phyloP scores from a whole-genome alignment of 2,888 invertebrate species.

The Diadegma fenestrale region DNA sequence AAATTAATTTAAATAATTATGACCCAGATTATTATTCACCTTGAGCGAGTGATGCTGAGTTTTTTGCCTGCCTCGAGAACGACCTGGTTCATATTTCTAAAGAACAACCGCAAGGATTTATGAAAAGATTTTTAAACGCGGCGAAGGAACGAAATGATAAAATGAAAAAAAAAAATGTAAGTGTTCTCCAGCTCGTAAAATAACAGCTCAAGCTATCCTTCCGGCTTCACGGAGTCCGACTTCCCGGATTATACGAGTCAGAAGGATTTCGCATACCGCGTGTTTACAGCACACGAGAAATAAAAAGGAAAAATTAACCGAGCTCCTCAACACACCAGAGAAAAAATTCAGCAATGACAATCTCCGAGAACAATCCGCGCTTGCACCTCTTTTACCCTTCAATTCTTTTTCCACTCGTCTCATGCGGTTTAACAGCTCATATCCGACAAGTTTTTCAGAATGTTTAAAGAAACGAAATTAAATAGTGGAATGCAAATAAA shows the following conservation, averaged over 20 bases:
- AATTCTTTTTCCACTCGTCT: background rate
- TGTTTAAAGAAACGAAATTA: background rate
- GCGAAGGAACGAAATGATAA: background rate
- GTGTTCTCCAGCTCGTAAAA: constrained; percentile 8
- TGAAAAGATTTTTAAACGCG: constrained; percentile 9
- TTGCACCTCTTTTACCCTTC: background rate
- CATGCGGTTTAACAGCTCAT: background rate
- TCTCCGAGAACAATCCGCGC: background rate
- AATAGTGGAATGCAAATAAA: too few relatives aligned
- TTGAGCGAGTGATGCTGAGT: background rate
- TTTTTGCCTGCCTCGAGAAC: background rate
- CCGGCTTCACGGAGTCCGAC: constrained; percentile 48
- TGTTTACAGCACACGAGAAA: constrained; percentile 72
- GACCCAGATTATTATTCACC: background rate
- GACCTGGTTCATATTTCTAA: background rate
- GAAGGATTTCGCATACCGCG: constrained; percentile 69
- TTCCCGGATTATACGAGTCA: constrained; percentile 70
- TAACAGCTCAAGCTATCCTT: constrained; percentile 19
- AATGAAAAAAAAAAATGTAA: constrained; percentile 10
- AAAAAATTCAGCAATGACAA: constrained; percentile 7
- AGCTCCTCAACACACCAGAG: constrained; percentile 26
- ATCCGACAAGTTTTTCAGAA: background rate
- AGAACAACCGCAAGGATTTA: background rate
- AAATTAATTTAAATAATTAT: too few relatives aligned
- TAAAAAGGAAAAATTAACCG: constrained; percentile 71